Evolutionary conservation across 2,113 vertebrate species (phyloP).

Genomic region (Tenrec ecaudatus): DNA sequence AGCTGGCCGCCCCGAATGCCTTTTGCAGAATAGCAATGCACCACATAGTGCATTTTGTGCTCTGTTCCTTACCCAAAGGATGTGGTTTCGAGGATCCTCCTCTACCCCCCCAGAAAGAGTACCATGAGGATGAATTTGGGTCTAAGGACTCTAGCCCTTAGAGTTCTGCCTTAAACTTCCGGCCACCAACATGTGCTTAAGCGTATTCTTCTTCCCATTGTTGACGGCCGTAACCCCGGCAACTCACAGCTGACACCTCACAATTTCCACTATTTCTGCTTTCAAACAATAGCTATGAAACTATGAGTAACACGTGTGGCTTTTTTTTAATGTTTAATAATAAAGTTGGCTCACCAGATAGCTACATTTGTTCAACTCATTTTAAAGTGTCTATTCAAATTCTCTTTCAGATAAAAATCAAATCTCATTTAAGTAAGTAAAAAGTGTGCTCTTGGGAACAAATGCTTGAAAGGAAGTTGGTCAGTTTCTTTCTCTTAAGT

Average conservation of each 20-base stretch:
- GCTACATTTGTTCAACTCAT: neutral
- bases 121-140: neutral
- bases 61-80: neutral
- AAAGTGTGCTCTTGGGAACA: neutral
- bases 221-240: neutral
- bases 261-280: conserved; percentile 41
- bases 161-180: neutral
- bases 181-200: neutral
- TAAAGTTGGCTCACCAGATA: neutral
- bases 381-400: no score
- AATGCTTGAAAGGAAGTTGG: neutral
- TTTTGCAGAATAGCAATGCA: neutral
- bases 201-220: neutral
- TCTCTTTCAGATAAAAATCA: neutral
- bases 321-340: neutral
- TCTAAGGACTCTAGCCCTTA: neutral
- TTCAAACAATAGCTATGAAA: conserved; percentile 25
- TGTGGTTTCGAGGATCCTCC: neutral
- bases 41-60: neutral
- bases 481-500: neutral
- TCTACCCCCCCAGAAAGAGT: neutral
- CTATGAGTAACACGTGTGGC: neutral
- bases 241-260: conserved; percentile 13
- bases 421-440: conserved; percentile 14
- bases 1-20: neutral